Conservation (phyloP, 2,888 invertebrate species). For the Drosophila kambysellisi region DNA sequence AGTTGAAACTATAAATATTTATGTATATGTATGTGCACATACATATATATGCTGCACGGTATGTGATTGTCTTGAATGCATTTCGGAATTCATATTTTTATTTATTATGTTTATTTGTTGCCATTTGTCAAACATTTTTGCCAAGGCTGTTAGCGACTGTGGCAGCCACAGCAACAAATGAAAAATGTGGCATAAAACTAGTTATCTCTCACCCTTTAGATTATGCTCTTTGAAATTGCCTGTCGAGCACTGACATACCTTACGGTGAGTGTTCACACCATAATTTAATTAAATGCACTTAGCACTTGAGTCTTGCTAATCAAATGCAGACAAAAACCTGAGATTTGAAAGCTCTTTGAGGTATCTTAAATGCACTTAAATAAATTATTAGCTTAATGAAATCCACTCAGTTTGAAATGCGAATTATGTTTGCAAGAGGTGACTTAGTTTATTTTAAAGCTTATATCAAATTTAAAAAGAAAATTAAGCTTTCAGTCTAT, state of each 20-base stretch:
- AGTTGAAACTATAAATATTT: conserved; percentile 35
- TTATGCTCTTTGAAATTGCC: conserved; percentile 26
- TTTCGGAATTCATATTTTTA: conserved; percentile 64
- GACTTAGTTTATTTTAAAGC: neutral
- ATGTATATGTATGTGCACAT: neutral
- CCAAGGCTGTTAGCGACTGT: conserved; percentile 54
- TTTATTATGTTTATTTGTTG: conserved; percentile 78
- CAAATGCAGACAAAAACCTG: conserved; percentile 4
- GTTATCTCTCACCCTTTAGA: conserved; percentile 3
- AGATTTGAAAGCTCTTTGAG: conserved; percentile 7
- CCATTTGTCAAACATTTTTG: conserved; percentile 76
- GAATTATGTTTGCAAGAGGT: too few relatives aligned
- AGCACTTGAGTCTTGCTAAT: neutral
- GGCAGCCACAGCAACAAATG: conserved; percentile 37
- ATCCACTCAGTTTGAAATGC: neutral
- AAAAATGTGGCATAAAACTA: conserved; percentile 29
- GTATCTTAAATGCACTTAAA: neutral
- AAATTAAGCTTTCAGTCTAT: neutral
- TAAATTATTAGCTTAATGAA: conserved; percentile 6
- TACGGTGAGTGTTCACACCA: neutral
- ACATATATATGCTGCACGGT: conserved; percentile 7
- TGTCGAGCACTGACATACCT: conserved; percentile 4
- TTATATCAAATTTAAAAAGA: neutral
- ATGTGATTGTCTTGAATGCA: conserved; percentile 57
- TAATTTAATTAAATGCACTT: conserved; percentile 19